Evolutionary conservation across 1,140 invertebrate species (phyloP).

Genomic region (Coelopa frigida): DNA sequence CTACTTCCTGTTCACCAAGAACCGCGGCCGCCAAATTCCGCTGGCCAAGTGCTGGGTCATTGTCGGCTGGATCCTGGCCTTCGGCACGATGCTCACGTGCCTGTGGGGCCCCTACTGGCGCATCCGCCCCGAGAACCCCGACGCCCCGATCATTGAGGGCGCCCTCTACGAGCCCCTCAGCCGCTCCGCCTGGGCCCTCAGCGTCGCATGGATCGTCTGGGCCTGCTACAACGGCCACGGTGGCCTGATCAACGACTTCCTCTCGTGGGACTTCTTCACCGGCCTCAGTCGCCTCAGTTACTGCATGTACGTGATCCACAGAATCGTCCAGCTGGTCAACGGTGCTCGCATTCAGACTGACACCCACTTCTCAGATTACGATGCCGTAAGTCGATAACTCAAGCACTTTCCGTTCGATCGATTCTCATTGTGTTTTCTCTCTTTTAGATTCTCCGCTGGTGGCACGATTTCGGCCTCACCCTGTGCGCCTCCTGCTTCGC

Average conservation of each 20-base stretch:
- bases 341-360: constrained; percentile 14
- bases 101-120: constrained; percentile 53
- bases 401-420: no score
- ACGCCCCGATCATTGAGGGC: constrained; percentile 55
- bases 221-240: constrained; percentile 65
- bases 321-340: constrained; percentile 39
- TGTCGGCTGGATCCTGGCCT: constrained; percentile 31
- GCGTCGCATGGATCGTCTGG: constrained; percentile 62
- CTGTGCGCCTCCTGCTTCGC: constrained; percentile 33
- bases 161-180: constrained; percentile 60
- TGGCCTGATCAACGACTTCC: constrained; percentile 54
- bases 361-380: constrained; percentile 16
- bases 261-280: constrained; percentile 57
- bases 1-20: constrained; percentile 45
- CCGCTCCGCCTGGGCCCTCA: constrained; percentile 57
- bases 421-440: not conserved
- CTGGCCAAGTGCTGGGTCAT: constrained; percentile 29
- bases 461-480: constrained; percentile 39
- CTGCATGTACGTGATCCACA: constrained; percentile 62
- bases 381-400: constrained; percentile 14
- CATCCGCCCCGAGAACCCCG: constrained; percentile 48
- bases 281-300: constrained; percentile 62
- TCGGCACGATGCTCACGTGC: constrained; percentile 48
- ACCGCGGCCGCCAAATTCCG: constrained; percentile 36
- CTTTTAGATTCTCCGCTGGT: constrained; percentile 35